Percentiles rank a stretch among this genome's conserved stretches.
Evolutionary conservation across 2,797 vertebrate species (phyloP).

Genomic region (Melanotaenia maccullochi): DNA sequence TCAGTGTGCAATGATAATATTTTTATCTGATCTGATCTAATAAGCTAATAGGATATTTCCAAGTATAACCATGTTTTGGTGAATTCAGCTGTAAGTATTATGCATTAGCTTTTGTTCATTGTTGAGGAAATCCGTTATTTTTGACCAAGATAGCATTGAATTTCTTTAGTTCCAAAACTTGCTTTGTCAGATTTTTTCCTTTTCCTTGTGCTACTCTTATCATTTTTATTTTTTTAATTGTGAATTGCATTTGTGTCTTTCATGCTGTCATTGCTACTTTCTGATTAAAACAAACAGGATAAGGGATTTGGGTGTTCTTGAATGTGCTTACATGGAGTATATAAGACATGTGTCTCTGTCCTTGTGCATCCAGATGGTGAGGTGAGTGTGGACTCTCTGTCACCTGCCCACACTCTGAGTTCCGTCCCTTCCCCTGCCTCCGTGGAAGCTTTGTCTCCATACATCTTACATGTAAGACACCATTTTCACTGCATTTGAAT

Average conservation of each 20-base stretch:
- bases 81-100: too few relatives aligned
- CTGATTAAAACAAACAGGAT: neutral
- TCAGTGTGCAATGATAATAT: neutral
- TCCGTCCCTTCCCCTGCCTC: conserved; percentile 87
- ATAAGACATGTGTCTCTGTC: conserved; percentile 40
- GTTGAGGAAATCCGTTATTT: neutral
- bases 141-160: neutral
- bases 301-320: neutral
- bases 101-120: neutral
- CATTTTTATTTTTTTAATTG: neutral
- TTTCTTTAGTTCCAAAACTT: neutral
- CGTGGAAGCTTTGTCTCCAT: conserved; percentile 81
- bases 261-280: neutral
- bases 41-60: too few relatives aligned
- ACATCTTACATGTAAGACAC: conserved; percentile 87
- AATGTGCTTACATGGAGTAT: neutral
- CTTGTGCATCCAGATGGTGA: conserved; percentile 83
- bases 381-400: conserved; percentile 81
- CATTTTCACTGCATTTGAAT: conserved; percentile 23
- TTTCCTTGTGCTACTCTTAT: too few relatives aligned
- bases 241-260: neutral
- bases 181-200: too few relatives aligned
- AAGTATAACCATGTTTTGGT: too few relatives aligned
- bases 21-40: neutral
- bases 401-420: conserved; percentile 86